Evolutionary conservation across 2,113 vertebrate species (phyloP), one percentile per base, ranked within the genome.

Genomic region (Hyla sarda): DNA sequence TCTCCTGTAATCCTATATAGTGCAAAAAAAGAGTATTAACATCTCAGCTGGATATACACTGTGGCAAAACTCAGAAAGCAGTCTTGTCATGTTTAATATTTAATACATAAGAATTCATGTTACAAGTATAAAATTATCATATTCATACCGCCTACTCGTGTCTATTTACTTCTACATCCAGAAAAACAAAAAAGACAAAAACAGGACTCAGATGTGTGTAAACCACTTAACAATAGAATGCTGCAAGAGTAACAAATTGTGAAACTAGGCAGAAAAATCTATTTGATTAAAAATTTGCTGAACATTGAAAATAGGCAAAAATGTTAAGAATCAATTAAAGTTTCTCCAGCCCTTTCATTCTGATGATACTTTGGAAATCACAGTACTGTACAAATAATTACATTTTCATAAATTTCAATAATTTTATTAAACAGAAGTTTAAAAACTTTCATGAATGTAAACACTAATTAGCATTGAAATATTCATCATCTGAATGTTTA

Each of bases 81-180:
- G 73, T 48, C 83, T 77, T 85, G 83, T 85, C 83, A 77, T 85
- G 83, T 85, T 77, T 34, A 77, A 75, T 77, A 67, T 85, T 62
- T 62, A 67, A 85, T 85, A 60, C 41, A 77, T 25, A 62, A 85
- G 65, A 65, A 85, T 52, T 30, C 28, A 82, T 71, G 60, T 82
- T 62, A 85, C 28, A 77, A 60, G 73, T 60, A 84, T 77, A 76
- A 84, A 71, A 84, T 84, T 45, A 77, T 60, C 74, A 60, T 65
- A 50, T 50, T 28, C 54, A 65, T 67, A 17, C 58, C 16, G 37
- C 47, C 73, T 62, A 75, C n/a, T 28, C 73, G 23, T 82, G 56
- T 85, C 73, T 77, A 67, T 30, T 77, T 85, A 67, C 47, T 77
- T 62, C n/a, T 37, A 76, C 52, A 34, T 79, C 30, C 52, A 30